These are phyloP conservation scores for Sphaerophoria rueppellii DNA, from an alignment of 2,888 invertebrate genomes.

Conservation along the genomic window DNA sequence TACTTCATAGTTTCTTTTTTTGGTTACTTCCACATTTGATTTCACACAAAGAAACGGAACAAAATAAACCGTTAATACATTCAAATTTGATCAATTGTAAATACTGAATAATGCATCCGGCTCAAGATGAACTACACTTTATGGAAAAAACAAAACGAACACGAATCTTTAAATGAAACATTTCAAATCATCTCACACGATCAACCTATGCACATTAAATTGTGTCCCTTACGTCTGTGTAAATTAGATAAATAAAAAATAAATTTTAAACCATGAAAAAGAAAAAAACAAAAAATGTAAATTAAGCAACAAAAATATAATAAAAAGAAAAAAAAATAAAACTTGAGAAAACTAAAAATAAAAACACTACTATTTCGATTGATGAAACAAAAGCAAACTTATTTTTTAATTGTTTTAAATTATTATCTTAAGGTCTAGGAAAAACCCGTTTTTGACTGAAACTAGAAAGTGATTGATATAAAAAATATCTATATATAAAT, in stretches of 20 bases:
- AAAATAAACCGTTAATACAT: too few relatives aligned
- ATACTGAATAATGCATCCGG: not conserved
- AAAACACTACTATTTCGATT: slow-evolving; percentile 68
- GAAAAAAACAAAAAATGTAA: too few relatives aligned
- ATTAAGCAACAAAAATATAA: slow-evolving; percentile 41
- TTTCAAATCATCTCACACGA: slow-evolving; percentile 67
- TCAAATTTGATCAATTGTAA: not conserved
- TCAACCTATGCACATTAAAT: slow-evolving; percentile 69
- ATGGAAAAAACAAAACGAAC: slow-evolving; percentile 5
- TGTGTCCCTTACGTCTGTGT: slow-evolving; percentile 70
- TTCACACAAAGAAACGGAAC: too few relatives aligned
- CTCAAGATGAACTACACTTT: slow-evolving; percentile 5
- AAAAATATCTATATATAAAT: slow-evolving; percentile 72
- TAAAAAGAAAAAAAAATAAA: slow-evolving; percentile 43
- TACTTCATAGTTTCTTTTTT: too few relatives aligned
- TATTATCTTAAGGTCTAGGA: slow-evolving; percentile 72
- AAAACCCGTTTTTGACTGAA: slow-evolving; percentile 73
- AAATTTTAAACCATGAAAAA: slow-evolving; percentile 40
- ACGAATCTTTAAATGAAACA: slow-evolving; percentile 30
- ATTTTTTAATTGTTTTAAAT: slow-evolving; percentile 70
- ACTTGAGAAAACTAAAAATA: slow-evolving; percentile 48
- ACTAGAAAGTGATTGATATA: slow-evolving; percentile 73
- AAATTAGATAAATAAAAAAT: slow-evolving; percentile 61
- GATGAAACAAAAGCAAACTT: slow-evolving; percentile 58
- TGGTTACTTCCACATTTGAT: too few relatives aligned